These are phyloP conservation scores for Hydrophis major DNA, from an alignment of 2,797 vertebrate genomes.

Conservation along the genomic window DNA sequence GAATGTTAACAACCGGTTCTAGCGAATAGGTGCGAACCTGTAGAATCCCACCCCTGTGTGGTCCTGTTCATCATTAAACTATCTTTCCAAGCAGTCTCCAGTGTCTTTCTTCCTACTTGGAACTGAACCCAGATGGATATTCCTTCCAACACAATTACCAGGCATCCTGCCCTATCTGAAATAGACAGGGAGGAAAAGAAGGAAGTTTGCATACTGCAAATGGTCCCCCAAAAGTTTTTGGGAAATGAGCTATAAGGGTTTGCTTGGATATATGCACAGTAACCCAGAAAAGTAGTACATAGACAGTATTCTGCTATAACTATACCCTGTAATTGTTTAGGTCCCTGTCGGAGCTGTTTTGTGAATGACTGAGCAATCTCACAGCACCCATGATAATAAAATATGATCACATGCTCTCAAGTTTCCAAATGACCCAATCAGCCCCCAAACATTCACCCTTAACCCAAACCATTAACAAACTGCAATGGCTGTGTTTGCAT, in stretches of 20 bases:
- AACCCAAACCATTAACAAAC: neutral
- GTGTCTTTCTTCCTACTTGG: too few relatives aligned
- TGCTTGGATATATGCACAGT: neutral
- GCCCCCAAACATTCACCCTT: neutral
- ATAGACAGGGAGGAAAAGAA: neutral
- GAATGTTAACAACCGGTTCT: too few relatives aligned
- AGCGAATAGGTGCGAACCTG: too few relatives aligned
- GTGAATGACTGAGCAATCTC: neutral
- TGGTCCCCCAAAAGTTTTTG: neutral
- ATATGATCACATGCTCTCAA: neutral
- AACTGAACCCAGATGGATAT: too few relatives aligned
- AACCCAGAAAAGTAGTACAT: neutral
- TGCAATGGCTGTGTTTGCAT: neutral
- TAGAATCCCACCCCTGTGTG: too few relatives aligned
- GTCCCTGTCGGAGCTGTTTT: neutral
- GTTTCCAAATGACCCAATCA: neutral
- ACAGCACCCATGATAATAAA: neutral
- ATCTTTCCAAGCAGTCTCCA: too few relatives aligned
- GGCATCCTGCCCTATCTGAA: neutral
- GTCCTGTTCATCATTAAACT: too few relatives aligned
- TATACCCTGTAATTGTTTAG: neutral
- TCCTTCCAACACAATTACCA: neutral
- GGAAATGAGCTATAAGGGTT: neutral
- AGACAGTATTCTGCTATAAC: neutral
- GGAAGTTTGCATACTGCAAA: neutral